phyloP scores from a whole-genome alignment of 1,140 invertebrate species.

The Sitobion miscanthi region DNA sequence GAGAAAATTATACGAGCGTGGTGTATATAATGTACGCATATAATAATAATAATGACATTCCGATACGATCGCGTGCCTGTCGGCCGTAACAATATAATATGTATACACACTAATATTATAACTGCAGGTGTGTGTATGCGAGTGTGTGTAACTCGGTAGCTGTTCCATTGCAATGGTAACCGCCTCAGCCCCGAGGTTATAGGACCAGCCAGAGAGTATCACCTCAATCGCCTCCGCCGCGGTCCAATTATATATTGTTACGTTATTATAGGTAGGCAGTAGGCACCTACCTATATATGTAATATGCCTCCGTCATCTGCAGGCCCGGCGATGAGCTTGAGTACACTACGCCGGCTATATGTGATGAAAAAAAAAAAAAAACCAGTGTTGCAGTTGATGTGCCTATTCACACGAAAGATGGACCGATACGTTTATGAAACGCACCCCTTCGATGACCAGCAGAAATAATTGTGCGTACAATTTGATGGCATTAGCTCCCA shows the following conservation, averaged over 20 bases:
- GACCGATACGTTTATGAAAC: background rate
- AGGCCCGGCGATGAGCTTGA: background rate
- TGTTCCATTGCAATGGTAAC: background rate
- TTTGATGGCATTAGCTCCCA: background rate
- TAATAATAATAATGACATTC: conserved; percentile 48
- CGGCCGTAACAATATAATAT: background rate
- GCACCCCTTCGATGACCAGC: background rate
- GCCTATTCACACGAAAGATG: background rate
- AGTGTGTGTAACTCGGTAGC: conserved; percentile 27
- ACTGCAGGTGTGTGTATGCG: background rate
- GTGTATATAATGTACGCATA: background rate
- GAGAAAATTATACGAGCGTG: background rate
- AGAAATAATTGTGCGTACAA: background rate
- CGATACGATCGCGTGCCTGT: conserved; percentile 52
- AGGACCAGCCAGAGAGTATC: background rate
- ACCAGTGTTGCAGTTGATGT: background rate
- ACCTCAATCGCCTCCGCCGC: background rate
- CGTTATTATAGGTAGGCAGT: background rate
- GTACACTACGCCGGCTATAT: background rate
- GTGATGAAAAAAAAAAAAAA: background rate
- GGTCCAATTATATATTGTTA: conserved; percentile 40
- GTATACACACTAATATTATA: background rate
- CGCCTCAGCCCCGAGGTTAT: conserved; percentile 44
- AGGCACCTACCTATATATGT: background rate
- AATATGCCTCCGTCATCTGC: background rate